Evolutionary conservation across 2,113 vertebrate species (phyloP).

Genomic region (Datnioides undecimradiatus): DNA sequence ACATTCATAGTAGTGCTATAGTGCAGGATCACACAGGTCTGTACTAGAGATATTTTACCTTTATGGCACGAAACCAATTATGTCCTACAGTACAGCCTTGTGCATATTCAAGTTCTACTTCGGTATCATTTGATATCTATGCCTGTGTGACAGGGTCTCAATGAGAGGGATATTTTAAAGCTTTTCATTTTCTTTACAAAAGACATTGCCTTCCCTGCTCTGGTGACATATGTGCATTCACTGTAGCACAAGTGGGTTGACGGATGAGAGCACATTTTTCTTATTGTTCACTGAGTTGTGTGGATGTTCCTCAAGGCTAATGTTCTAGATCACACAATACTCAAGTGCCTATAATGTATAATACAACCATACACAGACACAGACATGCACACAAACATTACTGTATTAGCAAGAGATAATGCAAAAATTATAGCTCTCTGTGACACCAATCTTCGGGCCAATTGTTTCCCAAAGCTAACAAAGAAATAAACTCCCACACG

Average conservation of each 20-base stretch:
- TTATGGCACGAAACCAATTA: conserved; percentile 15
- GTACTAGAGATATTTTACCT: conserved; percentile 1
- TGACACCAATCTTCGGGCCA: neutral
- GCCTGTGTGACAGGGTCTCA: neutral
- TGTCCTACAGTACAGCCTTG: neutral
- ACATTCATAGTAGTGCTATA: neutral
- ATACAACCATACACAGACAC: neutral
- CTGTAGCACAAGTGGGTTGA: neutral
- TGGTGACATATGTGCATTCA: neutral
- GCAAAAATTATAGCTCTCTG: neutral
- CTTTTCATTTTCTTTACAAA: conserved; percentile 10
- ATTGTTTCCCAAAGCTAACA: neutral
- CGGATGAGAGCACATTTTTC: neutral
- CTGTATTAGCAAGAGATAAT: neutral
- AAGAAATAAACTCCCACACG: neutral
- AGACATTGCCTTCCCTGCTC: neutral
- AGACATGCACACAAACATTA: neutral
- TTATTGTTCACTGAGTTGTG: neutral
- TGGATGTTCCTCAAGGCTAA: conserved; percentile 6
- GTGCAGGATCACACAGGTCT: neutral
- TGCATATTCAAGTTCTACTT: neutral
- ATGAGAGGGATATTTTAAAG: neutral
- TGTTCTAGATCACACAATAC: neutral
- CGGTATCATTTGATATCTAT: neutral
- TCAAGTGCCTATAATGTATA: neutral